phyloP scores from a whole-genome alignment of 2,888 invertebrate species.

The Heliconius cydno region DNA sequence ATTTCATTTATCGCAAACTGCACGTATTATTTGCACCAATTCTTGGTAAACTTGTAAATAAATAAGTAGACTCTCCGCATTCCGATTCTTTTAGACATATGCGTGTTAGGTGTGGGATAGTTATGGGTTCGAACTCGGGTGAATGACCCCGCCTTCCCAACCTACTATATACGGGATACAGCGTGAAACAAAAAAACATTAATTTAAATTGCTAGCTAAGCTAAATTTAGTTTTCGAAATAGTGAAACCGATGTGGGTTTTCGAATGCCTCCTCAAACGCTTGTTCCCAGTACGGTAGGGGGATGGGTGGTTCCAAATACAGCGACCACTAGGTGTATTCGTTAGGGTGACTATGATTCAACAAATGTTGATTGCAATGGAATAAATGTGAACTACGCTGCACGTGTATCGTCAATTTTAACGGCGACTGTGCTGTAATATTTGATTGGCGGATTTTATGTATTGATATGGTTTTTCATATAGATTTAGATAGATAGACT shows the following conservation, averaged over 20 bases:
- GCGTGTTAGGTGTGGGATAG: not conserved
- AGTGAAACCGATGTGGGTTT: conserved; percentile 16
- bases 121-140: not conserved
- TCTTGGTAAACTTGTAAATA: too few species aligned
- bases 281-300: not conserved
- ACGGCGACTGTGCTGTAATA: not conserved
- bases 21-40: not conserved
- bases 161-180: too few species aligned
- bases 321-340: conserved; percentile 26
- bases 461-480: not conserved
- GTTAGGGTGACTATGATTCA: conserved; percentile 31
- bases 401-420: not conserved
- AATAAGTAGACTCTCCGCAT: not conserved
- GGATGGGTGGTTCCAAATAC: conserved; percentile 29
- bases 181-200: not conserved
- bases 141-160: too few species aligned
- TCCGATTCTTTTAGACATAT: not conserved
- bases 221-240: conserved; percentile 27
- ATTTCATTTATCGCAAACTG: not conserved
- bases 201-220: conserved; percentile 17
- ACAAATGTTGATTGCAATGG: conserved; percentile 7
- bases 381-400: not conserved
- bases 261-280: conserved; percentile 27
- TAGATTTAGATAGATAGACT: too few species aligned
- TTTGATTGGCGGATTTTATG: not conserved